phyloP scores from a whole-genome alignment of 2,797 vertebrate species.

The Sebastes steindachneri region DNA sequence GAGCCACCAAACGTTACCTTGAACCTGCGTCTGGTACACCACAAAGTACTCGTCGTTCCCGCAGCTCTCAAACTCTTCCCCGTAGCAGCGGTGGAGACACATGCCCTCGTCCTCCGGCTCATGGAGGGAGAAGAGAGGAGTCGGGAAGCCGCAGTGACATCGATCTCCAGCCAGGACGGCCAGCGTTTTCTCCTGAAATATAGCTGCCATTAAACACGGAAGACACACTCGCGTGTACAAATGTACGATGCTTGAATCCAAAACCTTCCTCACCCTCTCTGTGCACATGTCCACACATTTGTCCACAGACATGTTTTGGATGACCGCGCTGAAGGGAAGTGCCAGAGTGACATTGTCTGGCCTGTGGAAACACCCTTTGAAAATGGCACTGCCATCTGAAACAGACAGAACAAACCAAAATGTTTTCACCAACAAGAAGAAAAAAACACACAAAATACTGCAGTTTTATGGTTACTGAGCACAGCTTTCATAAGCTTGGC shows the following conservation, averaged over 20 bases:
- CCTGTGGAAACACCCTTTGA: conserved; percentile 92
- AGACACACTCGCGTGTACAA: neutral
- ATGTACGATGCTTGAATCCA: neutral
- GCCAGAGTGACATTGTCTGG: conserved; percentile 91
- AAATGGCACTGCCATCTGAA: conserved; percentile 94
- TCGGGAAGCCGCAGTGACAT: conserved; percentile 94
- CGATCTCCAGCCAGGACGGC: conserved; percentile 88
- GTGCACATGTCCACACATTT: conserved; percentile 97
- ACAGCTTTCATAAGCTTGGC: conserved; percentile 28
- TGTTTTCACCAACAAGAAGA: conserved; percentile 2
- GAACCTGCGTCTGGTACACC: conserved; percentile 97
- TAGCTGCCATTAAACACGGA: conserved; percentile 11
- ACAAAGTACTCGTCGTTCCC: conserved; percentile 91
- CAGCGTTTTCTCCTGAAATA: conserved; percentile 90
- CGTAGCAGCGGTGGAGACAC: conserved; percentile 89
- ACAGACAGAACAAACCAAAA: conserved; percentile 34
- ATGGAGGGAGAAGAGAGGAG: conserved; percentile 90
- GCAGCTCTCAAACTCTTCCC: conserved; percentile 95
- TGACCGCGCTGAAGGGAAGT: conserved; percentile 84
- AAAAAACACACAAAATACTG: neutral
- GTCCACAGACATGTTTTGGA: conserved; percentile 97
- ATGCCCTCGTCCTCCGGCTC: conserved; percentile 92
- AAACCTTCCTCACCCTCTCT: conserved; percentile 84
- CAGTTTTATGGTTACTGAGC: conserved; percentile 28
- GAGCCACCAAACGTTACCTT: conserved; percentile 84